Percentiles rank a stretch among this genome's conserved stretches.
These are phyloP conservation scores for Parauchenoglanis punctatus DNA, from an alignment of 2,797 vertebrate genomes.

Conservation along the genomic window DNA sequence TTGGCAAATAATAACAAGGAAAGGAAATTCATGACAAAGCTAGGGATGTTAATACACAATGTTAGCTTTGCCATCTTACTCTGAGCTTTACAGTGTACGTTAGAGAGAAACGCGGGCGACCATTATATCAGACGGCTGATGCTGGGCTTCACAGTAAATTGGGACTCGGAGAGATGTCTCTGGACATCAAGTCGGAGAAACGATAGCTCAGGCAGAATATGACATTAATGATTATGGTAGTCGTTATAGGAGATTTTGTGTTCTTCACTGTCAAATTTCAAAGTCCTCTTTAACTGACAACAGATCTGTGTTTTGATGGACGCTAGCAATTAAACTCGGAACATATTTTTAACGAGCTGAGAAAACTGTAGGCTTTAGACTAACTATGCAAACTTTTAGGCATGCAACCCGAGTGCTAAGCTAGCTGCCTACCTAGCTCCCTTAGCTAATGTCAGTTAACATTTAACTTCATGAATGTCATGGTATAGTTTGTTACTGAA, in stretches of 20 bases:
- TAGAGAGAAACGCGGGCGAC: neutral
- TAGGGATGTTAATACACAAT: slow-evolving; percentile 8
- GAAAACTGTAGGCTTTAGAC: neutral
- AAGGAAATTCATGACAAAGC: neutral
- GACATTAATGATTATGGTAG: slow-evolving; percentile 28
- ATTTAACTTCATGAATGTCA: neutral
- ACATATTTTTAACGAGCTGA: neutral
- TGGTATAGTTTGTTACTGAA: neutral
- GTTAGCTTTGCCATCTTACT: neutral
- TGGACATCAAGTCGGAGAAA: neutral
- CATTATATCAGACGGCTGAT: slow-evolving; percentile 9
- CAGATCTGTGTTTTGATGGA: neutral
- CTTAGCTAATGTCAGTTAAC: neutral
- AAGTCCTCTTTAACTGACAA: neutral
- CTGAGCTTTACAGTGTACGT: neutral
- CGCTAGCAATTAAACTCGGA: neutral
- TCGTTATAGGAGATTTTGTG: neutral
- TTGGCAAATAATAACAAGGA: slow-evolving; percentile 9
- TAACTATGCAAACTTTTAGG: neutral
- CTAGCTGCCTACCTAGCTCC: neutral
- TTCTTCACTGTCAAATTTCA: neutral
- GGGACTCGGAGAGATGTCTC: slow-evolving; percentile 1
- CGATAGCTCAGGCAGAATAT: slow-evolving; percentile 9
- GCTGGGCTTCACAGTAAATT: slow-evolving; percentile 24
- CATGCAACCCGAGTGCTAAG: neutral